These are phyloP conservation scores for Heterotis niloticus DNA, from an alignment of 2,113 vertebrate species.

Conservation along the genomic window DNA sequence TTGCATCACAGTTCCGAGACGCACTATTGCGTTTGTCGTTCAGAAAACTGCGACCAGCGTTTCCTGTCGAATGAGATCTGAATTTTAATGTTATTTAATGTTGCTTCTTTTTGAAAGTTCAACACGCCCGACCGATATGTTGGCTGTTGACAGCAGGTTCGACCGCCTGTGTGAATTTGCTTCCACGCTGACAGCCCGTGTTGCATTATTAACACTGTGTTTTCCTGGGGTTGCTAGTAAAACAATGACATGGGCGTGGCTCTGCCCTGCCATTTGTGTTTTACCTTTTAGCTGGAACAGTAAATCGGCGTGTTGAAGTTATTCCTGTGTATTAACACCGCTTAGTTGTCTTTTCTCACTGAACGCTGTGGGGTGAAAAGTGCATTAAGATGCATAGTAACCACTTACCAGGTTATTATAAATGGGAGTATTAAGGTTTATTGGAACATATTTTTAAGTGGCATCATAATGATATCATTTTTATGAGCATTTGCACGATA, in stretches of 20 bases:
- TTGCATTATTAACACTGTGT: background rate
- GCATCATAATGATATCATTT: background rate
- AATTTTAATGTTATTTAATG: too few species aligned
- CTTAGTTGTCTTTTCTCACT: background rate
- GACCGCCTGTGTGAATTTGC: background rate
- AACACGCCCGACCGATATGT: background rate
- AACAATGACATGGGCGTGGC: background rate
- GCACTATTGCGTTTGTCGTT: too few species aligned
- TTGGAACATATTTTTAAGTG: slow-evolving; percentile 10
- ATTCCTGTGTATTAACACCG: background rate
- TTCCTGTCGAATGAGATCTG: too few species aligned
- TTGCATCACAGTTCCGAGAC: too few species aligned
- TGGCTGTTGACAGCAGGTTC: background rate
- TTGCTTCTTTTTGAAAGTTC: too few species aligned
- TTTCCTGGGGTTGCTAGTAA: background rate
- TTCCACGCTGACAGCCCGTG: background rate
- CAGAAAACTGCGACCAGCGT: too few species aligned
- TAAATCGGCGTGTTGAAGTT: background rate
- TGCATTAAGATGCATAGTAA: background rate
- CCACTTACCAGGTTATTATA: background rate
- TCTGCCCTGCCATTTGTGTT: background rate
- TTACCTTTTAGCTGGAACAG: too few species aligned
- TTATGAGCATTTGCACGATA: background rate
- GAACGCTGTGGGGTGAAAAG: background rate
- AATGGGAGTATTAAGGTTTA: background rate